These are phyloP conservation scores for Coreoperca whiteheadi DNA, from an alignment of 2,113 vertebrate genomes.

Conservation along the genomic window DNA sequence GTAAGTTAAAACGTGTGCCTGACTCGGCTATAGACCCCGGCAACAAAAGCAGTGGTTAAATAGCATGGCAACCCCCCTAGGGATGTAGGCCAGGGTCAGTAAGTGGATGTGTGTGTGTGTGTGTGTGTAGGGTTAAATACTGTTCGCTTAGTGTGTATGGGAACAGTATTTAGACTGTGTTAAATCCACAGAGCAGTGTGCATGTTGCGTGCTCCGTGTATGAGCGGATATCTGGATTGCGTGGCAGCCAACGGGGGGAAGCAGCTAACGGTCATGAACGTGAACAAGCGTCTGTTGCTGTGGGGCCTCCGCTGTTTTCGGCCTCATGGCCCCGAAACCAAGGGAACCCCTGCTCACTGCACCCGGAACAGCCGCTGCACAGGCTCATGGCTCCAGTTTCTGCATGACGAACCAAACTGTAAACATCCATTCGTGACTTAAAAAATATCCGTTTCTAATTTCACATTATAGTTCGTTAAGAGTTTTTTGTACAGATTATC, in stretches of 20 bases:
- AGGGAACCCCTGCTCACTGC: not conserved
- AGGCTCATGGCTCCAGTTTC: not conserved
- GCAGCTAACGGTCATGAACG: constrained; percentile 46
- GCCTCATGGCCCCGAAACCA: constrained; percentile 36
- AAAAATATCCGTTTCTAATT: not conserved
- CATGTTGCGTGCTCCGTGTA: not conserved
- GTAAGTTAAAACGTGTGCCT: constrained; percentile 75
- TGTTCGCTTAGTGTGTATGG: constrained; percentile 30
- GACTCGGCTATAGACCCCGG: constrained; percentile 55
- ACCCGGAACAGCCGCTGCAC: not conserved
- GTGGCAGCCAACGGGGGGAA: constrained; percentile 30
- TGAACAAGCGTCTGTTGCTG: constrained; percentile 48
- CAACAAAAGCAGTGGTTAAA: constrained; percentile 74
- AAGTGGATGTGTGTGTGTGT: constrained; percentile 5
- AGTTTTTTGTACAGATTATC: not conserved
- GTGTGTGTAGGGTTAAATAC: constrained; percentile 17
- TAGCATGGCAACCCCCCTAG: constrained; percentile 67
- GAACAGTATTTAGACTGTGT: constrained; percentile 42
- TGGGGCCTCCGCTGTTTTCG: constrained; percentile 30
- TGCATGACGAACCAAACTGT: not conserved
- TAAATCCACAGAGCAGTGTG: constrained; percentile 24
- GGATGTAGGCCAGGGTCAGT: constrained; percentile 56
- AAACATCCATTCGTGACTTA: not conserved
- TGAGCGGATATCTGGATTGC: constrained; percentile 15
- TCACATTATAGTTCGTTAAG: not conserved